Base-by-base conservation (phyloP, 2,888 invertebrate species). In the Brenthis hecate region DNA sequence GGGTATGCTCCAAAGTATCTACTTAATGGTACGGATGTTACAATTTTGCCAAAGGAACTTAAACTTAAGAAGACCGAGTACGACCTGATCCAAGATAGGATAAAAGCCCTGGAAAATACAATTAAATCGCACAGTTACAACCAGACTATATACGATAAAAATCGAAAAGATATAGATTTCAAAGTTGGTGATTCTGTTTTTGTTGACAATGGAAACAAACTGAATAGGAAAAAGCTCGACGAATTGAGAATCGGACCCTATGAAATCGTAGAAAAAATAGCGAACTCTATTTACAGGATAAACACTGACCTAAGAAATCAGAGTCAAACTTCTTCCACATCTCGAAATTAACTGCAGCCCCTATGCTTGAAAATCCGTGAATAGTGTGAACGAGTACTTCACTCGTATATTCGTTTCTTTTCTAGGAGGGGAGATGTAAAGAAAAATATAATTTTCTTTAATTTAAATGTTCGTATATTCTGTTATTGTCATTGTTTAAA, bases 1-100 rank as follows among this genome's bases (percentile, higher is more conserved):
- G 70, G 71, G 4, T 75, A 43, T 69, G 23, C 72, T n/a, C 72
- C 74, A 48, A 70, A 43, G 50, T 71, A 75, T 60, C 67, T 74
- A 4, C 48, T 73, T 11, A 1, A 71, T 11, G 70, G 73, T 3
- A 66, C 51, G 55, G 48, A 69, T 66, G 65, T 70, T 28, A 32
- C 32, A 0, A 65, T 72, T 51, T 63, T 74, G 53, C 72, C 72
- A 47, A 58, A 65, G 19, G 70, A 74, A 54, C 23, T 72, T 13
- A 72, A 67, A 69, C 13, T 14, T 6, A n/a, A 13, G 3, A 6
- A 28, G 4, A 55, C 55, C 5, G 28, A 28, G 16, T 28, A 55
- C 4, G 55, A 55, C 13, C 13, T 55, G 3, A 55, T 6, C 2
- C 6, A 28, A 55, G 55, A 55, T 6, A 55, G 55, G 6, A 28